Evolutionary conservation across 1,140 invertebrate genomes (phyloP).

Genomic region (Orchesella cincta): DNA sequence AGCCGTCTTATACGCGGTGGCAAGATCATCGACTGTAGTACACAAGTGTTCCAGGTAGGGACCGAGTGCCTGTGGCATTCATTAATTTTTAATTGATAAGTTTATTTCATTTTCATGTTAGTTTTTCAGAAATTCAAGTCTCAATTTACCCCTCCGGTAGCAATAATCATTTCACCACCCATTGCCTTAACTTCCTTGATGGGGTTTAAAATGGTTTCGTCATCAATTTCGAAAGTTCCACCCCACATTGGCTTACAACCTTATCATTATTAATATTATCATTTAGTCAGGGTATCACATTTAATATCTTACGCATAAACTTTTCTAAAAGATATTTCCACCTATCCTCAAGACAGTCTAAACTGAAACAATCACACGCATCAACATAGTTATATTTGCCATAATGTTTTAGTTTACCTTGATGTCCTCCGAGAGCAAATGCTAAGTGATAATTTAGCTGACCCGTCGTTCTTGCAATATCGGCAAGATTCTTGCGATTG

Average conservation of each 20-base stretch:
- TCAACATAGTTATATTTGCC: too few species aligned
- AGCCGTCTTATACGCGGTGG: background rate
- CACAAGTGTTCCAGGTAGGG: constrained; percentile 23
- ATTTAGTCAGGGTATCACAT: too few species aligned
- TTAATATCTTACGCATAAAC: too few species aligned
- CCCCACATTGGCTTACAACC: constrained; percentile 30
- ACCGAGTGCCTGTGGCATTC: background rate
- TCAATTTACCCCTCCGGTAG: background rate
- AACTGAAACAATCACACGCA: background rate
- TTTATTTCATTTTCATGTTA: background rate
- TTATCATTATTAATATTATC: too few species aligned
- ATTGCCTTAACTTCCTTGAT: constrained; percentile 11
- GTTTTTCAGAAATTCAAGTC: background rate
- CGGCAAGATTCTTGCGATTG: constrained; percentile 26
- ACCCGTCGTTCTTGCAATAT: constrained; percentile 31
- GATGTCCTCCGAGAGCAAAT: constrained; percentile 9
- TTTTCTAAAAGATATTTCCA: too few species aligned
- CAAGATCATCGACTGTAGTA: background rate
- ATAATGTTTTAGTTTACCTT: too few species aligned
- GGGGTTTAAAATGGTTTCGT: background rate
- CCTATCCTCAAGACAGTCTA: background rate
- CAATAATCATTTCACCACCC: constrained; percentile 26
- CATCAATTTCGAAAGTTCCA: background rate
- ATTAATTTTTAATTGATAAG: background rate
- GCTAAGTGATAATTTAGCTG: constrained; percentile 17